Percentiles rank a stretch among this genome's conserved stretches.
These are phyloP conservation scores for Platanista minor DNA, from an alignment of 2,113 vertebrate species.

Conservation along the genomic window DNA sequence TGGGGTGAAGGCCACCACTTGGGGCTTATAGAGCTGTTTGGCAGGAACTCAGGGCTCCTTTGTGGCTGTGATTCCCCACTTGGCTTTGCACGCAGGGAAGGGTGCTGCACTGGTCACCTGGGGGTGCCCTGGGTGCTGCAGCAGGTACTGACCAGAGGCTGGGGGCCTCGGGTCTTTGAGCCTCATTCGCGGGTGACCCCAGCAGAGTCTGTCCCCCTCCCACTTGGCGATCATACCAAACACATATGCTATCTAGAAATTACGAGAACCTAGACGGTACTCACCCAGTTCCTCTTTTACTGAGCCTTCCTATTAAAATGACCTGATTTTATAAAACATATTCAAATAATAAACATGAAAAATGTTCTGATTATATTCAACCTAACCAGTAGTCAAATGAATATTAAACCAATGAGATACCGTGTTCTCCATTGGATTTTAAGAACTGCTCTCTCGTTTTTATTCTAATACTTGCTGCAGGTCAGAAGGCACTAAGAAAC, in stretches of 20 bases:
- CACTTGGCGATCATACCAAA: too few species aligned
- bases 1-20: background rate
- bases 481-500: background rate
- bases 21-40: background rate
- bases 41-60: background rate
- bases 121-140: background rate
- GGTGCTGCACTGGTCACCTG: background rate
- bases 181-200: background rate
- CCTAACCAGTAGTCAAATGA: background rate
- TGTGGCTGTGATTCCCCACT: background rate
- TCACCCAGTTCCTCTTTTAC: background rate
- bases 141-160: background rate
- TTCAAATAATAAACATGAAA: background rate
- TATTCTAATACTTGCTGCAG: background rate
- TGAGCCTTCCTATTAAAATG: background rate
- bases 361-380: background rate
- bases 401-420: background rate
- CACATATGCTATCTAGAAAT: background rate
- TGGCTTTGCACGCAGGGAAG: background rate
- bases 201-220: background rate
- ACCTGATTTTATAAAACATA: background rate
- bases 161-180: background rate
- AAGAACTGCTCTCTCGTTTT: background rate
- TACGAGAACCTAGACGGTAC: fast-evolving
- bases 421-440: background rate